These are phyloP conservation scores for Caenorhabditis sinica DNA, from an alignment of 2,888 invertebrate genomes.

Conservation along the genomic window DNA sequence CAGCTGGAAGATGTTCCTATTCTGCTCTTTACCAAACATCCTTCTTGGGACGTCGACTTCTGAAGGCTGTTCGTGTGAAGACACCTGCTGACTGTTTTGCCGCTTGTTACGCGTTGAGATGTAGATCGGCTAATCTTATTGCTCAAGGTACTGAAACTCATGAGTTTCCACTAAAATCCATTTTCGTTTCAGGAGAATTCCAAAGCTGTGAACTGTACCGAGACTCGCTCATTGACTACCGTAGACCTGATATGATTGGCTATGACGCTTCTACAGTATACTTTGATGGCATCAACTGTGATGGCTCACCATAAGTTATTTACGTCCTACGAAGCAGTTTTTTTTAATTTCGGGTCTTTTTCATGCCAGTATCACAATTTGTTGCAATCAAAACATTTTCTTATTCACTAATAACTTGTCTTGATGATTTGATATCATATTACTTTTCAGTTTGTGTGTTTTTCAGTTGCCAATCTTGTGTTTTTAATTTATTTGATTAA, in stretches of 20 bases:
- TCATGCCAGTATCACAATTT: conserved; percentile 63
- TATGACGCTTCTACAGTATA: conserved; percentile 81
- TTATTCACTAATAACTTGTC: conserved; percentile 18
- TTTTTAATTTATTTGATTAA: conserved; percentile 25
- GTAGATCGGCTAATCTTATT: conserved; percentile 82
- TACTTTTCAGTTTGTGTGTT: background rate
- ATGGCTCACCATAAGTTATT: conserved; percentile 64
- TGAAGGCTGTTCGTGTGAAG: conserved; percentile 73
- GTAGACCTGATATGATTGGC: conserved; percentile 80
- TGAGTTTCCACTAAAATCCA: background rate
- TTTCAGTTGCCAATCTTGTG: background rate
- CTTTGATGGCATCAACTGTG: conserved; percentile 82
- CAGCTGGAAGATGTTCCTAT: conserved; percentile 80
- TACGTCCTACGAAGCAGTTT: conserved; percentile 1
- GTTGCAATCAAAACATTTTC: conserved; percentile 33
- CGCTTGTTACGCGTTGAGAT: conserved; percentile 79
- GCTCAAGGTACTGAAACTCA: conserved; percentile 68
- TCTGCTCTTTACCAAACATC: conserved; percentile 82
- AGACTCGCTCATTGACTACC: conserved; percentile 82
- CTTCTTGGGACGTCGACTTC: conserved; percentile 73
- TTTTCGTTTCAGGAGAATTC: conserved; percentile 65
- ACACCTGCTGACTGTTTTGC: conserved; percentile 79
- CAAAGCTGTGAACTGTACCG: conserved; percentile 76
- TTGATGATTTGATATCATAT: background rate
- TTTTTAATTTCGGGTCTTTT: conserved; percentile 45